Evolutionary conservation across 2,797 vertebrate species (phyloP).

Genomic region (Echeneis naucrates): DNA sequence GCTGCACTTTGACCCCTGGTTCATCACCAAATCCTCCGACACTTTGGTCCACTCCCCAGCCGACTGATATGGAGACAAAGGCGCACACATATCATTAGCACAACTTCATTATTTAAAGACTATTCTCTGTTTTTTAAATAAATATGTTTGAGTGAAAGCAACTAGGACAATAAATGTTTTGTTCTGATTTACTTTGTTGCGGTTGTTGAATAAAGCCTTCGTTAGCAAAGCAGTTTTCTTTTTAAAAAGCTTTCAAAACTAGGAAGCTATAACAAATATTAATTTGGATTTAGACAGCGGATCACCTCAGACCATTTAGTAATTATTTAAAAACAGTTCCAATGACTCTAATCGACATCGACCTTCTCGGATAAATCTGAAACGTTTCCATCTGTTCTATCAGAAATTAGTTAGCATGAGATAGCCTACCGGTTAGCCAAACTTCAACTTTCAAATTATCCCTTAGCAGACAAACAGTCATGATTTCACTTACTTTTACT

Average conservation of each 20-base stretch:
- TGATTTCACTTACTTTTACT: slow-evolving; percentile 87
- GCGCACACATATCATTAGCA: background rate
- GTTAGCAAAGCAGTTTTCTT: background rate
- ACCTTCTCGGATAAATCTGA: background rate
- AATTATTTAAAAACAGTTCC: background rate
- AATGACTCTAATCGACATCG: background rate
- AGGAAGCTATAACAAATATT: background rate
- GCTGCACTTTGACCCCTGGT: slow-evolving; percentile 93
- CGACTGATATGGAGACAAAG: slow-evolving; percentile 80
- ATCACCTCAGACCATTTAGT: background rate
- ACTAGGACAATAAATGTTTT: too few species aligned
- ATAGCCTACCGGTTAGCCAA: background rate
- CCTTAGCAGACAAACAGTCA: fast-evolving
- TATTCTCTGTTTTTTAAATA: too few species aligned
- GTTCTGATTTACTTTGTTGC: background rate
- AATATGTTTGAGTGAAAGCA: too few species aligned
- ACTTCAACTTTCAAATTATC: background rate
- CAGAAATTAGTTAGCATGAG: slow-evolving; percentile 15
- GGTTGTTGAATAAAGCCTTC: background rate
- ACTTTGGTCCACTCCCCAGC: slow-evolving; percentile 94
- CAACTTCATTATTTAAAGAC: too few species aligned
- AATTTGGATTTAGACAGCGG: background rate
- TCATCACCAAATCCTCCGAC: slow-evolving; percentile 96
- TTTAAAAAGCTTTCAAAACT: background rate
- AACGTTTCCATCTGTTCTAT: background rate